phyloP scores from a whole-genome alignment of 2,888 invertebrate species.

The Aporophyla nigra region DNA sequence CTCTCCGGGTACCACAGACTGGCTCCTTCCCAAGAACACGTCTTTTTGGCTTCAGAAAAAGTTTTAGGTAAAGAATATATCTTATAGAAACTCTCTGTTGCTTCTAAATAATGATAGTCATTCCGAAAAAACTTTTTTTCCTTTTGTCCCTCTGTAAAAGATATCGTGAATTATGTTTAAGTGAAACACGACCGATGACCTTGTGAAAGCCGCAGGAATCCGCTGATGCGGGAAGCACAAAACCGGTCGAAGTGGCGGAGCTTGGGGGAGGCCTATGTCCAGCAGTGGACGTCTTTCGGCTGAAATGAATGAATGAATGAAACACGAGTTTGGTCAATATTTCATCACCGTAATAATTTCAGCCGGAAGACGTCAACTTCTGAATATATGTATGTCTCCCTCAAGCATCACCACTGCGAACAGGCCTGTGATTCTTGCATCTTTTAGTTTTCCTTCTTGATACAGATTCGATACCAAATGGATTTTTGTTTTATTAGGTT shows the following conservation, averaged over 20 bases:
- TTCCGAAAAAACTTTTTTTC: constrained; percentile 38
- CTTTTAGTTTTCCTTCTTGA: too few species aligned
- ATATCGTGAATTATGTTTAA: background rate
- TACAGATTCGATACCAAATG: background rate
- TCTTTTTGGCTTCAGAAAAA: constrained; percentile 32
- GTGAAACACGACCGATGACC: background rate
- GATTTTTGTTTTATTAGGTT: background rate
- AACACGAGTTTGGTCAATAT: background rate
- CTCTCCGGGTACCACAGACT: constrained; percentile 36
- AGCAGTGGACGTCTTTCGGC: too few species aligned
- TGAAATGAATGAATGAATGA: too few species aligned
- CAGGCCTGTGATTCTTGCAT: too few species aligned
- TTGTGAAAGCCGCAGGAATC: too few species aligned
- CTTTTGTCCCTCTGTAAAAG: constrained; percentile 29
- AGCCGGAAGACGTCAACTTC: too few species aligned
- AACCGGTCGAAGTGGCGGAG: too few species aligned
- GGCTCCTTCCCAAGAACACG: constrained; percentile 41
- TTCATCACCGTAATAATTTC: background rate
- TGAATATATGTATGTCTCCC: too few species aligned
- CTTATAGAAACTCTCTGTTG: constrained; percentile 33
- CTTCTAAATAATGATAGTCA: constrained; percentile 37
- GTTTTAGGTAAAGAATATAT: constrained; percentile 20
- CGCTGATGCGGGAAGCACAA: too few species aligned
- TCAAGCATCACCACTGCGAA: too few species aligned
- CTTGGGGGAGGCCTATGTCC: too few species aligned